Base-by-base conservation (phyloP, 2,888 invertebrate species). In the Dichetophora obliterata region DNA sequence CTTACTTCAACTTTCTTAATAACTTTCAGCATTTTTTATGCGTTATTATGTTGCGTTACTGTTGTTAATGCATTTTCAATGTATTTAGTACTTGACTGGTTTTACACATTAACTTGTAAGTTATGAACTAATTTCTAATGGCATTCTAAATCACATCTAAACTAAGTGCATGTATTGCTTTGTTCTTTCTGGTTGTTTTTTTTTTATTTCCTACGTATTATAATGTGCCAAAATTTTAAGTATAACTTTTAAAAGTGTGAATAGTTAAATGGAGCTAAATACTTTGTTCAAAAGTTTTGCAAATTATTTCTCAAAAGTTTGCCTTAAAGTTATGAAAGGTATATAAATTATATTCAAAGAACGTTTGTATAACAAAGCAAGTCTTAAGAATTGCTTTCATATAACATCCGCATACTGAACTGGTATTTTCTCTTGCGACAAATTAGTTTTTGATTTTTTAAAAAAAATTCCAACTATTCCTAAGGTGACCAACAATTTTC, bases 121-220 rank as follows among this genome's bases (percentile, higher is more conserved):
- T 19, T 61, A 73, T n/a, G 48, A 24, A 43, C 34, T 74, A 73
- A 54, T 66, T 61, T 54, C 74, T 74, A 74, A 74, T 74, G 65
- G 37, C 74, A 66, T 74, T 57, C 74, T 74, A 74, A n/a, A 22
- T 34, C 52, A 54, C 54, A 31, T 74, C 37, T 74, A 74, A 74
- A 70, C 48, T 75, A 70, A 63, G 75, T 75, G 75, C 75, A 75
- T 52, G 31, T 75, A 75, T 75, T 75, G 75, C 75, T 75, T 75
- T 61, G 22, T 37, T 61, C 50, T 24, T 22, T 76, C 6, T 11
- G 34, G n/a, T n/a, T 48, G 37, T 27, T 57, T 54, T 34, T 69
- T 69, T 57, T 54, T 34, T 69, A 54, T 66, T 9, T 19, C 16
- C 54, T 54, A 34, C 16, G 72, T 71, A 14, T 24, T 27, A 61